Conservation (phyloP, 2,797 vertebrate species). For the Phrynocephalus vlangalii region DNA sequence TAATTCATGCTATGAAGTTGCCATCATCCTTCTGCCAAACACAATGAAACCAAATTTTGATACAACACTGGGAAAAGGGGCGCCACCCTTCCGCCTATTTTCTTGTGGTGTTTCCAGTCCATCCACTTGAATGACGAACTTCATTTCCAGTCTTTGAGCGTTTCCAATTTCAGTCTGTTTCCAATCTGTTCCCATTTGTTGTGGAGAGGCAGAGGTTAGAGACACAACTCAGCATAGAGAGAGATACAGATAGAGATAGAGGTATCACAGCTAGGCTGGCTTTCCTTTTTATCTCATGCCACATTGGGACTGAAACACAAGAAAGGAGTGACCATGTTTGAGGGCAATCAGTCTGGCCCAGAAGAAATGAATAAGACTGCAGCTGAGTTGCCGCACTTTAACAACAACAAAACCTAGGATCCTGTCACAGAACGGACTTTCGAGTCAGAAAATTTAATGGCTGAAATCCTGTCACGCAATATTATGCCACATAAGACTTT, state of each 20-base stretch:
- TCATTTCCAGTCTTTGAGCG: constrained; percentile 26
- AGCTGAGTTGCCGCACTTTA: not conserved
- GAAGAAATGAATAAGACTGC: not conserved
- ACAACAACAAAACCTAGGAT: not conserved
- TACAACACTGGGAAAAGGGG: constrained; percentile 37
- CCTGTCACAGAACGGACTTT: not conserved
- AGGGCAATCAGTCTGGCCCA: not conserved
- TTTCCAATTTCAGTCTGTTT: constrained; percentile 5
- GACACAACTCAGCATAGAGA: not conserved
- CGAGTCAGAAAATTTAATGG: fast-evolving
- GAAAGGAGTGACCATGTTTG: not conserved
- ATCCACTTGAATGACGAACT: constrained; percentile 8
- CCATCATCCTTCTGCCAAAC: constrained; percentile 46
- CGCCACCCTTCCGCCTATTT: constrained; percentile 44
- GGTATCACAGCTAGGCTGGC: not conserved
- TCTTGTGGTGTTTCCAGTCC: constrained; percentile 22
- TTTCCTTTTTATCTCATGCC: not conserved
- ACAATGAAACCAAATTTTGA: constrained; percentile 58
- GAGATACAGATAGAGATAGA: not conserved
- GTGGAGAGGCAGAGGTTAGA: constrained; percentile 17
- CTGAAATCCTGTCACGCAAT: not conserved
- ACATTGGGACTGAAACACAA: not conserved
- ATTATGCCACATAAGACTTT: too few relatives aligned
- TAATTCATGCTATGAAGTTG: not conserved
- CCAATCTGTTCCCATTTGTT: constrained; percentile 38